These are phyloP conservation scores for Cebidichthys violaceus DNA, from an alignment of 2,113 vertebrate genomes.

Conservation along the genomic window DNA sequence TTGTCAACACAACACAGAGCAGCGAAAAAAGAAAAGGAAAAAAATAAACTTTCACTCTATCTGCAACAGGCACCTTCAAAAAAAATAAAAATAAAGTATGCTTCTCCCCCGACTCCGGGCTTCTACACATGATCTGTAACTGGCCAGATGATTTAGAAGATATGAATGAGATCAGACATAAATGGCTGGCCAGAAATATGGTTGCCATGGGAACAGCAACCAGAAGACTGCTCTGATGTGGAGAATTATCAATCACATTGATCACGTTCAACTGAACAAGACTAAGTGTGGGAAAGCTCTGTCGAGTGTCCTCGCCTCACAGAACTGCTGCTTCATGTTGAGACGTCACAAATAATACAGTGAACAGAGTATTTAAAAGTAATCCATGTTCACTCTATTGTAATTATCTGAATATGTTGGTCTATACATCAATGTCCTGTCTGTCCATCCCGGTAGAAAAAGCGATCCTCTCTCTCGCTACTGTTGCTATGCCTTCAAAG, in stretches of 20 bases:
- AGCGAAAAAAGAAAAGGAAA: background rate
- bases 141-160: slow-evolving; percentile 40
- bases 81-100: background rate
- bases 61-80: slow-evolving; percentile 11
- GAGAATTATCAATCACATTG: slow-evolving; percentile 54
- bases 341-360: background rate
- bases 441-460: no score
- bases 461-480: no score
- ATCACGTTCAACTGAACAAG: slow-evolving; percentile 43
- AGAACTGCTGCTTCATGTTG: background rate
- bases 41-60: background rate
- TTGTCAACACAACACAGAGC: background rate
- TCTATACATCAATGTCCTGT: no score
- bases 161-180: slow-evolving; percentile 45
- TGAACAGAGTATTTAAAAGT: background rate
- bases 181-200: slow-evolving; percentile 40
- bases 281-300: slow-evolving; percentile 32
- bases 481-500: background rate
- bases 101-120: background rate
- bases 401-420: no score
- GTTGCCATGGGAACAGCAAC: slow-evolving; percentile 66
- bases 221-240: slow-evolving; percentile 5
- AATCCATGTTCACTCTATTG: no score
- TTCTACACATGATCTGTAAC: slow-evolving; percentile 5
- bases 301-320: slow-evolving; percentile 1